phyloP scores from a whole-genome alignment of 2,888 invertebrate species.

The Amblyjoppa proteus region DNA sequence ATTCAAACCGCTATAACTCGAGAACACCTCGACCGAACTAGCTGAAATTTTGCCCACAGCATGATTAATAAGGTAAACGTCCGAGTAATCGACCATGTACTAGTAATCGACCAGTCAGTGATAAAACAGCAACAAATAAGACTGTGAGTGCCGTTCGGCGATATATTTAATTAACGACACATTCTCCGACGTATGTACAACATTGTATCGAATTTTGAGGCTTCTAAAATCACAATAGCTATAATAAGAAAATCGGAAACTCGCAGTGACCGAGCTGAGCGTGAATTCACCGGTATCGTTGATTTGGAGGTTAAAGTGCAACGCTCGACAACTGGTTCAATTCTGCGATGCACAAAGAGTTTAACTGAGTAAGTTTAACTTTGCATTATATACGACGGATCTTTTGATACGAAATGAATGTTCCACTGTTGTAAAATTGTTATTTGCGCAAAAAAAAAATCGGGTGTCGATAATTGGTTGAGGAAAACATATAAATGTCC shows the following conservation, averaged over 20 bases:
- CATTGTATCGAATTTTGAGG: conserved; percentile 9
- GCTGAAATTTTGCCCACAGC: too few species aligned
- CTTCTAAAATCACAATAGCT: not conserved
- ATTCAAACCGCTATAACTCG: too few species aligned
- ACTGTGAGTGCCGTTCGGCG: not conserved
- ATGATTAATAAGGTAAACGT: too few species aligned
- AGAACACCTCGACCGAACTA: too few species aligned
- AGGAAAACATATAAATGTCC: conserved; percentile 9
- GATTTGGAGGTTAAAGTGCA: conserved; percentile 7
- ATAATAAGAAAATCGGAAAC: conserved; percentile 18
- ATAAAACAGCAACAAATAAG: not conserved
- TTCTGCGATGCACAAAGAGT: conserved; percentile 9
- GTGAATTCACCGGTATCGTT: not conserved
- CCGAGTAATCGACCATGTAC: too few species aligned
- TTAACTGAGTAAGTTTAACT: conserved; percentile 10
- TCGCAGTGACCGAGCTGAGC: conserved; percentile 8
- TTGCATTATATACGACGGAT: not conserved
- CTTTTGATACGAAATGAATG: conserved; percentile 9
- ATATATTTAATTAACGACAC: not conserved
- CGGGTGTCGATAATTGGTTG: conserved; percentile 4
- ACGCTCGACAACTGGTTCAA: not conserved
- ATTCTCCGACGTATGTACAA: conserved; percentile 10
- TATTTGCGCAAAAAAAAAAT: conserved; percentile 18
- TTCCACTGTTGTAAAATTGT: conserved; percentile 10
- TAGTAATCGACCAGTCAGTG: not conserved